These are phyloP conservation scores for Ophthalmolycus amberensis DNA, from an alignment of 2,113 vertebrate species.

Conservation along the genomic window DNA sequence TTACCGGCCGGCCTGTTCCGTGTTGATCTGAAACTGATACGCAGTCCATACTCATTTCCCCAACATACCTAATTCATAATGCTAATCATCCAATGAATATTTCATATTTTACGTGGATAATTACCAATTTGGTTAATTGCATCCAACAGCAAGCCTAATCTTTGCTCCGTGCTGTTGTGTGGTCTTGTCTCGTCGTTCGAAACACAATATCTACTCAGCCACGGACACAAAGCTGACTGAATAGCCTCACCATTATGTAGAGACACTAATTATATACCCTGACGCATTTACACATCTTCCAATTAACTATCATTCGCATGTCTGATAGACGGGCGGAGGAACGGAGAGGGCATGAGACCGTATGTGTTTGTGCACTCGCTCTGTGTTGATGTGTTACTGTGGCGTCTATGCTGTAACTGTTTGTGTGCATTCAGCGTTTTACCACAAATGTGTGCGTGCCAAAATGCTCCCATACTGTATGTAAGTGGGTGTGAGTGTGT, in stretches of 20 bases:
- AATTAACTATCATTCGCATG: conserved; percentile 60
- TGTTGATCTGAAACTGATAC: conserved; percentile 19
- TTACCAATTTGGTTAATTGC: conserved; percentile 57
- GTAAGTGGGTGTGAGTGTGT: conserved; percentile 19
- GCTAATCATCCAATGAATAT: conserved; percentile 37
- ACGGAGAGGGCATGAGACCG: conserved; percentile 2
- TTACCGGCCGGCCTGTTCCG: neutral
- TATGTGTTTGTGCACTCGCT: neutral
- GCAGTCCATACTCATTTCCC: conserved; percentile 7
- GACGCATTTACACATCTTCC: conserved; percentile 72
- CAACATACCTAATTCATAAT: conserved; percentile 17
- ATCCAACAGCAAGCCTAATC: conserved; percentile 22
- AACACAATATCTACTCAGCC: conserved; percentile 49
- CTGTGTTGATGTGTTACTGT: neutral
- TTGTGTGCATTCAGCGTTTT: neutral
- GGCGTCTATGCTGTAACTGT: neutral
- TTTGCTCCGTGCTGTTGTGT: conserved; percentile 36
- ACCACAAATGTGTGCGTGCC: conserved; percentile 6
- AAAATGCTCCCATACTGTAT: conserved; percentile 22
- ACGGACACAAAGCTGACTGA: conserved; percentile 47
- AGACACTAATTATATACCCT: conserved; percentile 67
- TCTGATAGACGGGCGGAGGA: conserved; percentile 22
- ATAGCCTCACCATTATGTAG: conserved; percentile 59
- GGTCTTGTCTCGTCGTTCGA: conserved; percentile 48
- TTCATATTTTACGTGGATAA: conserved; percentile 46